Conservation (phyloP, 2,113 vertebrate species). For the Zingel zingel region DNA sequence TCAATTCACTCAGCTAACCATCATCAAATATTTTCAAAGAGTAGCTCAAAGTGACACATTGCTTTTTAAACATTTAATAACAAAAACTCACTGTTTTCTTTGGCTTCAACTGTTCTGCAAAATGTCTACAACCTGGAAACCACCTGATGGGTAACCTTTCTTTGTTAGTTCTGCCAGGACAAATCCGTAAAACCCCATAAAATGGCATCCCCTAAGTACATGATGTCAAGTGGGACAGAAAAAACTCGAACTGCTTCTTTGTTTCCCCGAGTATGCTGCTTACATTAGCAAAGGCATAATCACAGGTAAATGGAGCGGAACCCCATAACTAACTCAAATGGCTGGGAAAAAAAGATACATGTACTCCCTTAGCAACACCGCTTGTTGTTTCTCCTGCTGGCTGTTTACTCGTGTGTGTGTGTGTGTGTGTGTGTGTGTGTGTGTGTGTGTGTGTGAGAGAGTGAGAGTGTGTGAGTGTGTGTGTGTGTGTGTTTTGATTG, state of each 20-base stretch:
- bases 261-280: constrained; percentile 29
- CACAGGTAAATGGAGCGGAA: constrained; percentile 67
- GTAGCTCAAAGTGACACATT: no score
- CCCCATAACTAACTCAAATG: constrained; percentile 50
- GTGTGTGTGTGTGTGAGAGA: constrained; percentile 38
- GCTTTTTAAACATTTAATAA: neutral
- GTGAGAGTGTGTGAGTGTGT: no score
- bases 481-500: constrained; percentile 17
- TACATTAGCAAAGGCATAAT: constrained; percentile 51
- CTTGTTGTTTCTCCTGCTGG: constrained; percentile 51
- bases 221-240: constrained; percentile 13
- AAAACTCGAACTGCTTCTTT: constrained; percentile 35
- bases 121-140: neutral
- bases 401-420: constrained; percentile 53
- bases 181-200: constrained; percentile 2
- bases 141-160: neutral
- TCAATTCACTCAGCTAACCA: no score
- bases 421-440: constrained; percentile 26
- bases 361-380: constrained; percentile 54
- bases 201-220: neutral
- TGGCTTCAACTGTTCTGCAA: neutral
- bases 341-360: constrained; percentile 66
- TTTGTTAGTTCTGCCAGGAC: neutral
- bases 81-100: neutral
- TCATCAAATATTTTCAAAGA: no score